phyloP scores from a whole-genome alignment of 2,797 vertebrate species.

The Mormyrus proboscirostris region DNA sequence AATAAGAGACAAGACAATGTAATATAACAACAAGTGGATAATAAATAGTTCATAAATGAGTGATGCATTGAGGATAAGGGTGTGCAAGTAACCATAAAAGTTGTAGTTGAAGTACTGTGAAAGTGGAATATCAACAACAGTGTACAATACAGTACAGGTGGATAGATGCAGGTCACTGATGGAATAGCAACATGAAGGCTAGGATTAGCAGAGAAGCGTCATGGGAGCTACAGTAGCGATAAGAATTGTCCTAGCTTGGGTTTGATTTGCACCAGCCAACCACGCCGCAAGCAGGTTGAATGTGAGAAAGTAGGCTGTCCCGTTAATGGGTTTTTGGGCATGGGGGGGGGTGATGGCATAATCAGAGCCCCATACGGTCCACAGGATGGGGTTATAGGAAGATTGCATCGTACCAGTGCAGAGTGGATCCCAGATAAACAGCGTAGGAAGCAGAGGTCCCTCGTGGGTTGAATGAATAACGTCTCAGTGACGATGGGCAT shows the following conservation, averaged over 20 bases:
- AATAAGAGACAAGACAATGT: neutral
- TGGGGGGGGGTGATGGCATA: neutral
- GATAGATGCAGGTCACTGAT: neutral
- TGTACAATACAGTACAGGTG: neutral
- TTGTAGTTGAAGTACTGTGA: neutral
- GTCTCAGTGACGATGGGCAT: neutral
- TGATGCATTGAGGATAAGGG: neutral
- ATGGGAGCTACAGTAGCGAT: neutral
- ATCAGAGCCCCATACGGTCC: neutral
- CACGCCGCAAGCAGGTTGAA: neutral
- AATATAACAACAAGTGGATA: neutral
- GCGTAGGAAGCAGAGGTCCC: neutral
- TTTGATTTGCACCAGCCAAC: neutral
- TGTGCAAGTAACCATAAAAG: neutral
- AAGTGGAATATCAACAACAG: neutral
- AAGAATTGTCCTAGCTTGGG: neutral
- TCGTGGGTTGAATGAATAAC: neutral
- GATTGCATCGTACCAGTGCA: neutral
- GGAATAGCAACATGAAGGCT: neutral
- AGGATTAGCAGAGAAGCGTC: neutral
- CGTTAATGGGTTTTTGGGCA: neutral
- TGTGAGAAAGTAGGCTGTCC: neutral
- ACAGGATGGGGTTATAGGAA: neutral
- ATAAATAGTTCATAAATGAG: neutral
- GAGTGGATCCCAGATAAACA: neutral